Evolutionary conservation across 2,113 vertebrate genomes (phyloP).

Genomic region (Colossoma macropomum): DNA sequence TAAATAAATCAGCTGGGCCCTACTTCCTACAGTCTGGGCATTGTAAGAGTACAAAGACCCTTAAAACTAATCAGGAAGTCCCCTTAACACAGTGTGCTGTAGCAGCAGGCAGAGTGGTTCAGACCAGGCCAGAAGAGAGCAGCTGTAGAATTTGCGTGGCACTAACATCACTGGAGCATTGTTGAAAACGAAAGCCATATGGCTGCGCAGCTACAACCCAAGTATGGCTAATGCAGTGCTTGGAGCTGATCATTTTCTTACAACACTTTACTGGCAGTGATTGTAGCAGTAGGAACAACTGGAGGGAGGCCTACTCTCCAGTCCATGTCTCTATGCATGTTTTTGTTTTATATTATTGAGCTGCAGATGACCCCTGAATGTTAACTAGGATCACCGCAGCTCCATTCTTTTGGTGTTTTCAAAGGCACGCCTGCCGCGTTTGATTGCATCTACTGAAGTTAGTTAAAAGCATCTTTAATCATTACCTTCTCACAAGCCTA

Average conservation of each 20-base stretch:
- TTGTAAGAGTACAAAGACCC: not conserved
- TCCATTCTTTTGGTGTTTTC: slow-evolving; percentile 47
- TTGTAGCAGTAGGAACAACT: slow-evolving; percentile 13
- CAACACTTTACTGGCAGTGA: not conserved
- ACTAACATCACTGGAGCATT: slow-evolving; percentile 5
- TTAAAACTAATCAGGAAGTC: not conserved
- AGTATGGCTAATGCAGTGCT: not conserved
- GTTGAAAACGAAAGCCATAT: slow-evolving; percentile 6
- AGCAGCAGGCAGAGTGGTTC: not conserved
- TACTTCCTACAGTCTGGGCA: too few relatives aligned
- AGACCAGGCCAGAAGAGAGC: not conserved
- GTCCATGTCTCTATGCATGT: slow-evolving; percentile 30
- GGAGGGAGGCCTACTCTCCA: slow-evolving; percentile 24
- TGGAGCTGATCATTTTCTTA: slow-evolving; percentile 4
- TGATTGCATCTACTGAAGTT: slow-evolving; percentile 55
- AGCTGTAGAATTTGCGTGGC: not conserved
- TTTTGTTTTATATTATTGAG: slow-evolving; percentile 46
- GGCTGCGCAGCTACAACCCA: not conserved
- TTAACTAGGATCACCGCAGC: slow-evolving; percentile 45
- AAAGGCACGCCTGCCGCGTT: slow-evolving; percentile 48
- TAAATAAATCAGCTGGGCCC: too few relatives aligned
- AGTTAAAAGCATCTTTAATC: slow-evolving; percentile 64
- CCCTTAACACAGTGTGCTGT: too few relatives aligned
- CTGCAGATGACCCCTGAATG: slow-evolving; percentile 49
- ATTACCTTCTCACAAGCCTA: slow-evolving; percentile 53